Percentiles rank a stretch among this genome's conserved stretches.
phyloP scores from a whole-genome alignment of 2,797 vertebrate species.

The Limnodromus scolopaceus region DNA sequence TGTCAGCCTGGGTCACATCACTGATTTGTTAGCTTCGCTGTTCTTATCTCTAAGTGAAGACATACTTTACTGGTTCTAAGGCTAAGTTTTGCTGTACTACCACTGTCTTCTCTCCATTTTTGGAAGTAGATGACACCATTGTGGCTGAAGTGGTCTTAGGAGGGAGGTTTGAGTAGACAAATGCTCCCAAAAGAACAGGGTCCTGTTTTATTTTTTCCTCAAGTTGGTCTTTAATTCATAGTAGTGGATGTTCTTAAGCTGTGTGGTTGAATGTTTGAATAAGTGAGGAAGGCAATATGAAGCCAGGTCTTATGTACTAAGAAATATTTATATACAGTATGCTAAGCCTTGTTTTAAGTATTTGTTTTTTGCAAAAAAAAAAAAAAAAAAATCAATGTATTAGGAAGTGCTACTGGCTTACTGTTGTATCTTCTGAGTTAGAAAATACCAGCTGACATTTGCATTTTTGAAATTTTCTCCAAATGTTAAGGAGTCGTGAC shows the following conservation, averaged over 20 bases:
- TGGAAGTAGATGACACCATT: neutral
- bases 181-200: neutral
- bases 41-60: neutral
- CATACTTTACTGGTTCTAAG: neutral
- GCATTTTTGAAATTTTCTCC: neutral
- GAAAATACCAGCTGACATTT: neutral
- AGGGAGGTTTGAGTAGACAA: neutral
- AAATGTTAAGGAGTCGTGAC: slow-evolving; percentile 80
- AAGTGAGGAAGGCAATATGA: neutral
- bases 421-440: neutral
- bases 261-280: neutral
- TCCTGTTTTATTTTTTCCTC: neutral
- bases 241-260: neutral
- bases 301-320: neutral
- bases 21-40: neutral
- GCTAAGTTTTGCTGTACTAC: neutral
- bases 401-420: neutral
- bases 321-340: neutral
- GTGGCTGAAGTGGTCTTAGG: neutral
- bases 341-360: neutral
- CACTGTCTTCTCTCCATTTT: neutral
- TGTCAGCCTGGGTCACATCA: neutral
- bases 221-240: neutral
- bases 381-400: neutral
- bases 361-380: neutral